Evolutionary conservation across 1,140 invertebrate genomes (phyloP), one percentile per base, ranked within the genome.

Genomic region (Oreohelix idahoensis): DNA sequence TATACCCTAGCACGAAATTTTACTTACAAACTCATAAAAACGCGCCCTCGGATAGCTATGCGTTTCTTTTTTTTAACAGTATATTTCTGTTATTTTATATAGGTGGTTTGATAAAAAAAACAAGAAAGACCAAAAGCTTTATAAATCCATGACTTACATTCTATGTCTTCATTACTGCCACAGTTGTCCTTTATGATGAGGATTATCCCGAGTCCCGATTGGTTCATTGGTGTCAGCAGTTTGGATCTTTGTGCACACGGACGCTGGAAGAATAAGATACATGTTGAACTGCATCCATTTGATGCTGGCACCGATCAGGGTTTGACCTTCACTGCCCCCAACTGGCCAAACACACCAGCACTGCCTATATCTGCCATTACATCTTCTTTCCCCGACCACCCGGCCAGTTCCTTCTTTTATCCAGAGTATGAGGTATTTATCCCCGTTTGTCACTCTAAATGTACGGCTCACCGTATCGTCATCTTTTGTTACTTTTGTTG

Each of bases 191-290:
- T 90, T 53, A 80, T 89, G 71, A 86, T 89, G 53, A 89, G 88
- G 79, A 85, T 91, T 15, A 81, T 89, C 26, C 90, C 90, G 26
- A 91, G 90, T 77, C 90, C 90, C 0, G 90, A 91, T 70, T 91
- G 90, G 90, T 90, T 90, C 76, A 87, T 90, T 35, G 90, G 90
- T 0, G 73, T 91, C 1, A 83, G 84, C 63, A 84, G 83, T 49
- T 81, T 88, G 63, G 86, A 90, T 29, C 87, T 91, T 0, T 89
- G 88, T 80, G 79, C 84, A 26, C 83, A 85, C 5, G 87, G 87
- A 10, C 79, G 88, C 49, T 91, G 90, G 90, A 84, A 83, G 42
- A 83, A 78, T 29, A 73, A 86, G 20, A 81, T 86, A 0, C 83
- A 82, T 38, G 29, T 88, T 10, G 84, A 89, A 42, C 80, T 91